Base-by-base conservation (phyloP, 2,113 vertebrate genomes). In the Lucifuga dentata region DNA sequence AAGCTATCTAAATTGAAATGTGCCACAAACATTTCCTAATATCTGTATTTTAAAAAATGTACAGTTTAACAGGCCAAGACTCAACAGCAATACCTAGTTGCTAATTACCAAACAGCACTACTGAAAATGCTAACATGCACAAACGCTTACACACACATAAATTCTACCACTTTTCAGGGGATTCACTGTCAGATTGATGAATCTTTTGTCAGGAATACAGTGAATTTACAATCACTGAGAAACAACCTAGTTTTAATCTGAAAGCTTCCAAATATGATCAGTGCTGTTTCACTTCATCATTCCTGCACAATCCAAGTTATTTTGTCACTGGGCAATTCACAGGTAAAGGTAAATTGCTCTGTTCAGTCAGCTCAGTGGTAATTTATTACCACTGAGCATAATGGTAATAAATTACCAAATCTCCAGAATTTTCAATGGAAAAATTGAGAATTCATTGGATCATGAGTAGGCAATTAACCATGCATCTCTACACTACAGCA, bases 41-140 rank as follows among this genome's bases (percentile, higher is more conserved):
- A 29, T 29, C 3, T 29, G 26, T 3, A 29, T 29, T 29, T 29
- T 3, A 29, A n/a, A n/a, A n/a, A n/a, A n/a, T n/a, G n/a, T n/a
- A n/a, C n/a, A 29, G 3, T 5, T 29, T 7, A 29, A 7, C 3
- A 7, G 26, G 26, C 26, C 26, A 29, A 29, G 59, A 88, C 76
- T 74, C 84, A 87, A 91, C 61, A 91, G 90, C 88, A 87, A 23
- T 80, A 87, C 87, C 90, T 92, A 82, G 86, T 90, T 90, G 90
- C 51, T 51, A 39, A 49, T 50, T 5, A 51, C 51, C 53, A 64
- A 90, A 87, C 50, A 56, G 78, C 86, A 89, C 45, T 11, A 23
- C 13, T 24, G 15, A 12, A 45, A 36, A 19, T 12, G 11, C 10
- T 24, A 19, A 21, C 16, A 35, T 41, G 26, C 40, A 62, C 13